Evolutionary conservation across 1,140 invertebrate species (phyloP), one percentile per base, ranked within the genome.

Genomic region (Rhagoletis zephyria): DNA sequence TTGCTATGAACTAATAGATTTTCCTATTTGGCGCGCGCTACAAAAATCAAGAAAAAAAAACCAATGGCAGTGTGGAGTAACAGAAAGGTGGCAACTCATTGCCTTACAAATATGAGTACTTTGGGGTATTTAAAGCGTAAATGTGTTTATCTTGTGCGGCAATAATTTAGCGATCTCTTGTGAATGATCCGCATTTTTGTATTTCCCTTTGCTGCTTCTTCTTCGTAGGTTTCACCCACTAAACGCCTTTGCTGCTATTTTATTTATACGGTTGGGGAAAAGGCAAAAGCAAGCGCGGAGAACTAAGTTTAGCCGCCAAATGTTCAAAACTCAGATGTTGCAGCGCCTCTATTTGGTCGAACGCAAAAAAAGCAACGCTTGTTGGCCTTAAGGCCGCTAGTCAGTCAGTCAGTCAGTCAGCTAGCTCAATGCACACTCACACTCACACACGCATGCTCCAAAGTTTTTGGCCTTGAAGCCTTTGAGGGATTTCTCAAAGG

Each of bases 71-170:
- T 56, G 10, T 56, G 7, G 7, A 67, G 14, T 48, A 74, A n/a
- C 48, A 81, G 30, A 16, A 12, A 51, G 74, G 74, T 81, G 74
- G 74, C 74, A 81, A 30, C 48, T 7, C 10, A 56, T n/a, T 56
- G 74, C 74, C 14, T 56, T 9, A 45, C 74, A 81, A 81, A 81
- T 81, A 81, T 81, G 45, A 56, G 74, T 81, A 81, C 74, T 81
- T 81, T 81, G 56, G 74, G 74, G 74, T 81, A 56, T 81, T 81
- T 81, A 63, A 85, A 85, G 85, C 85, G 85, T 85, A 85, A 85
- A 85, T 85, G 85, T 85, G 85, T 85, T 85, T 85, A 85, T 85
- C 85, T 85, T 85, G 56, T 85, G 85, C 40, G 60, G 60, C 19
- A 85, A 85, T 63, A 85, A 63, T 45, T 85, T 85, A 61, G 63